Evolutionary conservation across 2,888 invertebrate genomes (phyloP).

Genomic region (Volucella inflata): DNA sequence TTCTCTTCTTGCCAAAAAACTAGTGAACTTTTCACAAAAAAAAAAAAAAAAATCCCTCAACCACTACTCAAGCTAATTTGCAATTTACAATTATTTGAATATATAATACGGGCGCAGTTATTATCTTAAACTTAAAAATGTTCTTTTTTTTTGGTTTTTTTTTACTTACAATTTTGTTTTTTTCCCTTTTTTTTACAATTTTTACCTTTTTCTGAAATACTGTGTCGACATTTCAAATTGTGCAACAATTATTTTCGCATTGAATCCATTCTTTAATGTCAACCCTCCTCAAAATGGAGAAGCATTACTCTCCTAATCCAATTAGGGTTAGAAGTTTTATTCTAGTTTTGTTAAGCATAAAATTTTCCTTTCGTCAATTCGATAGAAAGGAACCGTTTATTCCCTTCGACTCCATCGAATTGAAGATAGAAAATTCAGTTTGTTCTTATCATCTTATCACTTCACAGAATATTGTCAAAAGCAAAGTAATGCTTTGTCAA

Average conservation of each 20-base stretch:
- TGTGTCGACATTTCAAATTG: slow-evolving; percentile 49
- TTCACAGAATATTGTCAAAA: neutral
- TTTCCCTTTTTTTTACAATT: slow-evolving; percentile 33
- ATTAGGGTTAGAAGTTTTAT: neutral
- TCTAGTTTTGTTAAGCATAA: neutral
- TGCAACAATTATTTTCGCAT: slow-evolving; percentile 47
- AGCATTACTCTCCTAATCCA: neutral
- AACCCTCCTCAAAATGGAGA: slow-evolving; percentile 30
- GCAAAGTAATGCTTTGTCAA: slow-evolving; percentile 16
- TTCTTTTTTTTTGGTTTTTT: slow-evolving; percentile 1
- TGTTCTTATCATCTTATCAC: neutral
- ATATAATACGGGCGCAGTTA: slow-evolving; percentile 9
- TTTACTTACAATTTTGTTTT: slow-evolving; percentile 24
- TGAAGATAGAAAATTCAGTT: slow-evolving; percentile 46
- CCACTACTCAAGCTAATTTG: neutral
- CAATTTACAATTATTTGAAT: slow-evolving; percentile 14
- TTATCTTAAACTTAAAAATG: too few species aligned
- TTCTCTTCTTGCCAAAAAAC: too few species aligned
- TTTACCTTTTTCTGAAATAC: slow-evolving; percentile 45
- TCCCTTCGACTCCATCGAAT: slow-evolving; percentile 37
- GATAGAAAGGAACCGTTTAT: neutral
- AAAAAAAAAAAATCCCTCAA: slow-evolving; percentile 1
- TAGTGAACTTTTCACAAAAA: neutral
- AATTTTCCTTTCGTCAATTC: slow-evolving; percentile 49
- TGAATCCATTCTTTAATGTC: neutral